A percentile compares a stretch with the other conserved stretches of the same genome.
Conservation (phyloP, 2,797 vertebrate species). For the Euthynnus affinis region DNA sequence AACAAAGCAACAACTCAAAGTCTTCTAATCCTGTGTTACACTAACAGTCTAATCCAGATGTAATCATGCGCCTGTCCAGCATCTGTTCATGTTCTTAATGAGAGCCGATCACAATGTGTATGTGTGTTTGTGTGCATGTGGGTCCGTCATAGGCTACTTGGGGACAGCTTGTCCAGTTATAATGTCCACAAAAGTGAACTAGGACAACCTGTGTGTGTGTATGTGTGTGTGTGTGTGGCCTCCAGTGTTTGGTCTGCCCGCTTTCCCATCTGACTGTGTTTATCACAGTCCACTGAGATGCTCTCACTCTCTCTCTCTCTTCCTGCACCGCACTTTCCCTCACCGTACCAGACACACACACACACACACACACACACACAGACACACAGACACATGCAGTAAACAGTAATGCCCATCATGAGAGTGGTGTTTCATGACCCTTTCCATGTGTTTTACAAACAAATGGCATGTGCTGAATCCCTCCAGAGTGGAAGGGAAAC, state of each 20-base stretch:
- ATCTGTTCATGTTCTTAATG: conserved; percentile 70
- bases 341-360: conserved; percentile 16
- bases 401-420: not conserved
- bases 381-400: not conserved
- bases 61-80: conserved; percentile 67
- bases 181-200: too few relatives aligned
- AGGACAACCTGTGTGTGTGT: conserved; percentile 16
- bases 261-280: conserved; percentile 43
- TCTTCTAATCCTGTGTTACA: conserved; percentile 58
- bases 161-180: too few relatives aligned
- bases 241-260: conserved; percentile 36
- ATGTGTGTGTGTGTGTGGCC: conserved; percentile 31
- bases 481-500: not conserved
- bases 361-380: too few relatives aligned
- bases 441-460: conserved; percentile 16
- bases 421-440: not conserved
- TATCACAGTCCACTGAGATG: conserved; percentile 14
- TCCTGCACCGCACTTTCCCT: not conserved
- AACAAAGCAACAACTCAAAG: conserved; percentile 49
- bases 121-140: conserved; percentile 23
- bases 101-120: conserved; percentile 23
- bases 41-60: conserved; percentile 71
- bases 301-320: not conserved
- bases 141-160: too few relatives aligned
- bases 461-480: not conserved